Base-by-base conservation (phyloP, 2,797 vertebrate species). In the Pogoniulus pusillus region DNA sequence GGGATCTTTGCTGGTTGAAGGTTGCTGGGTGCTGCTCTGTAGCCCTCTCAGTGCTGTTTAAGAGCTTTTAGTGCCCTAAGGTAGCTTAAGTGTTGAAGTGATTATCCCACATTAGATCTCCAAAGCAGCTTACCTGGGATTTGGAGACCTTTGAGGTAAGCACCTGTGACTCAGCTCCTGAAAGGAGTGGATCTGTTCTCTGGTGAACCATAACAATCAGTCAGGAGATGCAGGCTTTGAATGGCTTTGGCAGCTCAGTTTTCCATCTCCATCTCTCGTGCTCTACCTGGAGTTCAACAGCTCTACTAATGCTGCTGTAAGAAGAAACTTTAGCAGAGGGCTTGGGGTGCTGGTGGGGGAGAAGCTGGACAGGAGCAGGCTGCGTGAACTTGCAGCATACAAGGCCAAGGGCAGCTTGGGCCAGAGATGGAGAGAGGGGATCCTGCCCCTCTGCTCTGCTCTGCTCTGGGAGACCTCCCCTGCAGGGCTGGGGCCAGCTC, bases 61-160 rank as follows among this genome's bases (percentile, higher is more conserved):
- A 91, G 65, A 89, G 51, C 79, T 93, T 93, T 82, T 89, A 75
- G 41, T 26, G 41, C 81, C 92, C 89, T 85, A 85, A 89, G 53
- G 76, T 87, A 71, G 65, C 66, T 91, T 69, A 82, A 87, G 19
- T 78, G 37, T 43, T 82, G 74, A 65, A 83, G 57, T 45, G 72
- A 68, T 90, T 91, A 58, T 71, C 30, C 16, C 32, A 8, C 16
- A 16, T 74, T 72, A 82, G 89, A 75, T 63, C 82, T 75, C 65
- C 47, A 49, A 93, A 95, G 76, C 88, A 47, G 24, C 58, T 94
- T 70, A 86, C 51, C 45, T 45, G 37, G 63, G 82, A 89, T 85
- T 94, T 91, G 65, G 66, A 82, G 82, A 91, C 60, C 78, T 89
- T 70, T 64, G 18, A 77, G 75, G 75, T 64, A 69, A 91, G 71